Base-by-base conservation (phyloP, 2,888 invertebrate genomes). In the Exephanes ischioxanthus region DNA sequence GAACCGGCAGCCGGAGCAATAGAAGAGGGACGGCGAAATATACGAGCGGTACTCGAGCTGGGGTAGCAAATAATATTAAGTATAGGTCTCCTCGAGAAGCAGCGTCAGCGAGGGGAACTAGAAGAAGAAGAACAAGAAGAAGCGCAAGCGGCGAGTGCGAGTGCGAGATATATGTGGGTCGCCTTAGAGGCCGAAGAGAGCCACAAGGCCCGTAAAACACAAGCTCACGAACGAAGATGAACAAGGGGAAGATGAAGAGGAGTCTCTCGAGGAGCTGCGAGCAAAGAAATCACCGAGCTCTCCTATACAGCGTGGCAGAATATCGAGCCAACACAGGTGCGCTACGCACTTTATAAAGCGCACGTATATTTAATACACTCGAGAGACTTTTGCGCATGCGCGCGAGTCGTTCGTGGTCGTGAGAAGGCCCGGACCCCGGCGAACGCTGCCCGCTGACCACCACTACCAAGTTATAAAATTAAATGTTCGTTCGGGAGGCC, bases 51-150 rank as follows among this genome's bases (percentile, higher is more conserved):
- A 11, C 26, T 70, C 41, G 30, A 53, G 71, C 55, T 53, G 85
- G 93, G 91, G 93, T 92, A 93, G 92, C 93, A 92, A 93, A 93
- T 93, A 94, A 94, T 93, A 93, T 93, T 94, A 94, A 94, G 93
- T 94, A 94, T 94, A 94, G 94, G 92, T 89, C 92, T 92, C 89
- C 90, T 89, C 81, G 78, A 80, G 53, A 83, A 80, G 85, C 83
- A 84, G 84, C 88, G 87, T 70, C 67, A 77, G 33, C 51, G 77
- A 37, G 55, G 37, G 6, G 63, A 58, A 14, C 75, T 67, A 41
- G 33, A 58, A 51, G 45, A 76, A 58, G 63, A 61, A 41, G 53
- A 63, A 76, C 45, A 45, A 19, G 30, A 72, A n/a, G 58, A 19
- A 67, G 53, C 16, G 16, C 26, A 66, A 19, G 33, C 72, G 78